Evolutionary conservation across 2,113 vertebrate species (phyloP).

Genomic region (Pelmatolapia mariae): DNA sequence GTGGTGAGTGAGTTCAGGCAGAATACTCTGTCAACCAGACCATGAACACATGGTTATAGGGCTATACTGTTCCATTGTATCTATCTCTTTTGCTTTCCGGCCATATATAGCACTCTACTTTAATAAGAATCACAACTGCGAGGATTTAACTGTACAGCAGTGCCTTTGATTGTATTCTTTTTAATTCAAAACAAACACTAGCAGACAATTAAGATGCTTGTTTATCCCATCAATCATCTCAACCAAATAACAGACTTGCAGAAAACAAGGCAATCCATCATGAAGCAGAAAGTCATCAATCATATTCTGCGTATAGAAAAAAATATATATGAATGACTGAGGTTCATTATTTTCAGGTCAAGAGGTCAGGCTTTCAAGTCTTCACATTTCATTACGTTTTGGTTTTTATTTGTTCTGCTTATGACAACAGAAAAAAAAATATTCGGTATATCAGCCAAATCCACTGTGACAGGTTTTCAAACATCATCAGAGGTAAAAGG

Average conservation of each 20-base stretch:
- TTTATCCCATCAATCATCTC: constrained; percentile 37
- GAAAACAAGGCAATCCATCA: constrained; percentile 35
- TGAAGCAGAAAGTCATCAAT: constrained; percentile 26
- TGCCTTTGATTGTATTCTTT: not conserved
- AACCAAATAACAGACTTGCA: constrained; percentile 9
- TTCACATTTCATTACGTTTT: not conserved
- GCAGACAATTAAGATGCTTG: constrained; percentile 2
- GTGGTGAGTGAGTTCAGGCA: constrained; percentile 45
- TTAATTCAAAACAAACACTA: constrained; percentile 18
- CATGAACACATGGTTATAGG: constrained; percentile 40
- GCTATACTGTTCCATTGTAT: constrained; percentile 9
- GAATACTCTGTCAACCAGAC: constrained; percentile 41
- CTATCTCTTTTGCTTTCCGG: not conserved
- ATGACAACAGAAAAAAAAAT: not conserved
- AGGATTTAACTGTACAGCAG: not conserved
- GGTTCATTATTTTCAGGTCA: constrained; percentile 27
- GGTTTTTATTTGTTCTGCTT: not conserved
- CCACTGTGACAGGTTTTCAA: not conserved
- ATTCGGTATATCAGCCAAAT: constrained; percentile 5
- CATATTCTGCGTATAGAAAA: not conserved
- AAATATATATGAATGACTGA: not conserved
- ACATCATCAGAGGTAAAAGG: not conserved
- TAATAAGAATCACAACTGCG: not conserved
- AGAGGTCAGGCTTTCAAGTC: constrained; percentile 4
- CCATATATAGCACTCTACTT: not conserved